phyloP scores from a whole-genome alignment of 2,888 invertebrate genomes.

The Hymenopus coronatus region DNA sequence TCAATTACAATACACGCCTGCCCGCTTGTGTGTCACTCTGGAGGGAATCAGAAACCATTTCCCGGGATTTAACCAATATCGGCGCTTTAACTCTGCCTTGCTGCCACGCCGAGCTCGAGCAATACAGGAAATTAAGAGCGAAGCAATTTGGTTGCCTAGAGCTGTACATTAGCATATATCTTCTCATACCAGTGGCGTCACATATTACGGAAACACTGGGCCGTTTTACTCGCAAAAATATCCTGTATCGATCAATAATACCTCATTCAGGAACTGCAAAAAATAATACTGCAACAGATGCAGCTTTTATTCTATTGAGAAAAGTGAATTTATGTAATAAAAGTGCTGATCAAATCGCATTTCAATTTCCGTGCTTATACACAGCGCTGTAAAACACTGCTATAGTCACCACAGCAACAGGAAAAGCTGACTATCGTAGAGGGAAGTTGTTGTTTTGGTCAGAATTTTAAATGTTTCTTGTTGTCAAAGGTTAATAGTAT shows the following conservation, averaged over 20 bases:
- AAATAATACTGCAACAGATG: background rate
- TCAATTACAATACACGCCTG: background rate
- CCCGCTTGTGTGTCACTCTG: background rate
- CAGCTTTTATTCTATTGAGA: background rate
- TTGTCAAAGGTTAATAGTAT: too few relatives aligned
- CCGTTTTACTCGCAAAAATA: background rate
- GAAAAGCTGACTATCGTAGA: too few relatives aligned
- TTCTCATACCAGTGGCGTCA: too few relatives aligned
- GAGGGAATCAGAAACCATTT: background rate
- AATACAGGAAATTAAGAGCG: background rate
- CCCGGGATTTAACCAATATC: background rate
- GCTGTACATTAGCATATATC: background rate
- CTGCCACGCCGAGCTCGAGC: background rate
- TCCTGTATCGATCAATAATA: background rate
- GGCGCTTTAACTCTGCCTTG: background rate
- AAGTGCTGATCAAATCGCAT: background rate
- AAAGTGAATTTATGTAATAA: background rate
- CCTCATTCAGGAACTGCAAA: background rate
- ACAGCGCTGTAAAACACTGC: background rate
- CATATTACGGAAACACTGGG: background rate
- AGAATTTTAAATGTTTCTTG: too few relatives aligned
- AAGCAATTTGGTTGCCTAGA: background rate
- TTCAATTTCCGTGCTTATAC: background rate
- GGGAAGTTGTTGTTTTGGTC: too few relatives aligned
- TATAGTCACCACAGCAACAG: background rate